Conservation (phyloP, 2,888 invertebrate species). For the Thecophora atra region DNA sequence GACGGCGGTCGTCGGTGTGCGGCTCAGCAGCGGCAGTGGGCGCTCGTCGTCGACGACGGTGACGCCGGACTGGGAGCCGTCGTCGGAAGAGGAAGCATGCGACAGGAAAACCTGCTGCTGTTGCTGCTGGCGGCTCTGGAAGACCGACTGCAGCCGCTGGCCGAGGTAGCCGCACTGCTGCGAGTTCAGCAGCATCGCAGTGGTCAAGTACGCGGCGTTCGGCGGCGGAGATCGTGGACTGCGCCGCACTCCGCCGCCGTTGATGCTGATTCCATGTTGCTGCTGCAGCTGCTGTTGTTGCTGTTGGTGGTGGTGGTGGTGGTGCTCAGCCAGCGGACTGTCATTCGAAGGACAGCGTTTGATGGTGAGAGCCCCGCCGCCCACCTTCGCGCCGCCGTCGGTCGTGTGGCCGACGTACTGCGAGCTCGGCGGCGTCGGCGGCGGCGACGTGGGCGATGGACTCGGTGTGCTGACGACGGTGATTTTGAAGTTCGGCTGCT, state of each 20-base stretch:
- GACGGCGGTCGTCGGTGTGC: slow-evolving; percentile 38
- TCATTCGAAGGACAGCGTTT: slow-evolving; percentile 56
- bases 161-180: slow-evolving; percentile 65
- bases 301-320: slow-evolving; percentile 50
- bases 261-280: slow-evolving; percentile 20
- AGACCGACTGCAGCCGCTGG: slow-evolving; percentile 64
- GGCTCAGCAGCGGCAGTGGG: slow-evolving; percentile 38
- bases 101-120: slow-evolving; percentile 57
- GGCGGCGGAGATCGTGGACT: slow-evolving; percentile 47
- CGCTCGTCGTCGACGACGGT: slow-evolving; percentile 61
- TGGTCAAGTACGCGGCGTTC: slow-evolving; percentile 62
- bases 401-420: slow-evolving; percentile 52
- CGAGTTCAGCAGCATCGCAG: slow-evolving; percentile 65
- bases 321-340: slow-evolving; percentile 51
- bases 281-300: slow-evolving; percentile 47
- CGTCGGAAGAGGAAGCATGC: slow-evolving; percentile 60
- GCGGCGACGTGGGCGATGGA: slow-evolving; percentile 58
- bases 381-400: slow-evolving; percentile 52
- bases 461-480: slow-evolving; percentile 61
- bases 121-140: slow-evolving; percentile 57
- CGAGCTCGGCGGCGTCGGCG: slow-evolving; percentile 49
- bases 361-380: slow-evolving; percentile 53
- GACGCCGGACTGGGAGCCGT: slow-evolving; percentile 60
- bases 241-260: slow-evolving; percentile 42
- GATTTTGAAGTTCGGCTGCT: slow-evolving; percentile 62